Percentiles rank a stretch among this genome's conserved stretches.
Evolutionary conservation across 2,113 vertebrate species (phyloP).

Genomic region (Propithecus coquereli): DNA sequence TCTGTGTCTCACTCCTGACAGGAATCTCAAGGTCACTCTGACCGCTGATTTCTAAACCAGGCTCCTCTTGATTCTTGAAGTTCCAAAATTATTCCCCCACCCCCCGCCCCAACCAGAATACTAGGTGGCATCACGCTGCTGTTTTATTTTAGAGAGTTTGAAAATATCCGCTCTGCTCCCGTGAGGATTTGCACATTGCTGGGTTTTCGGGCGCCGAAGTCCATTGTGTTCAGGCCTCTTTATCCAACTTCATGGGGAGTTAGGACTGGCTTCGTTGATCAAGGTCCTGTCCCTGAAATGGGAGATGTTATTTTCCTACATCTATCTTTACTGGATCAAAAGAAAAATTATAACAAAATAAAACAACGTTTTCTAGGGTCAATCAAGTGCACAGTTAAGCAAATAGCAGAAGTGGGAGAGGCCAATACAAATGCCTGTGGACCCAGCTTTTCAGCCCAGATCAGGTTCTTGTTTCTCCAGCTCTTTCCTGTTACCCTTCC

Average conservation of each 20-base stretch:
- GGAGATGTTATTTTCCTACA: slow-evolving; percentile 64
- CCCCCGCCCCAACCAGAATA: background rate
- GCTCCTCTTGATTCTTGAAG: background rate
- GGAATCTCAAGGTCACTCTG: background rate
- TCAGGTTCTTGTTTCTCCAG: slow-evolving; percentile 57
- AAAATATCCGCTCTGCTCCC: background rate
- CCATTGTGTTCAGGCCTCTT: background rate
- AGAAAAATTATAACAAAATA: slow-evolving; percentile 57
- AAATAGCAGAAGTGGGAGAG: slow-evolving; percentile 69
- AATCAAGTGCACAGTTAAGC: slow-evolving; percentile 22
- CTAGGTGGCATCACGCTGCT: background rate
- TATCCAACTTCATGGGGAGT: background rate
- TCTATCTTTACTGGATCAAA: slow-evolving; percentile 63
- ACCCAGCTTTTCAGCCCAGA: slow-evolving; percentile 33
- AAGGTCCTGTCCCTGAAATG: slow-evolving; percentile 40
- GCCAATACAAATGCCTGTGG: slow-evolving; percentile 14
- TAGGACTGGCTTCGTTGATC: background rate
- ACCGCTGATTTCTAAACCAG: background rate
- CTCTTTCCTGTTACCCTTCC: slow-evolving; percentile 40
- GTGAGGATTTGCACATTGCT: background rate
- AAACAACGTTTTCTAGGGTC: slow-evolving; percentile 38
- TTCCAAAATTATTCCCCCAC: background rate
- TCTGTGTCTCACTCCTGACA: background rate
- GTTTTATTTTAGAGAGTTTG: background rate
- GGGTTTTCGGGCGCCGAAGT: background rate